Evolutionary conservation across 2,888 invertebrate species (phyloP).

Genomic region (Leptogaster cylindrica): DNA sequence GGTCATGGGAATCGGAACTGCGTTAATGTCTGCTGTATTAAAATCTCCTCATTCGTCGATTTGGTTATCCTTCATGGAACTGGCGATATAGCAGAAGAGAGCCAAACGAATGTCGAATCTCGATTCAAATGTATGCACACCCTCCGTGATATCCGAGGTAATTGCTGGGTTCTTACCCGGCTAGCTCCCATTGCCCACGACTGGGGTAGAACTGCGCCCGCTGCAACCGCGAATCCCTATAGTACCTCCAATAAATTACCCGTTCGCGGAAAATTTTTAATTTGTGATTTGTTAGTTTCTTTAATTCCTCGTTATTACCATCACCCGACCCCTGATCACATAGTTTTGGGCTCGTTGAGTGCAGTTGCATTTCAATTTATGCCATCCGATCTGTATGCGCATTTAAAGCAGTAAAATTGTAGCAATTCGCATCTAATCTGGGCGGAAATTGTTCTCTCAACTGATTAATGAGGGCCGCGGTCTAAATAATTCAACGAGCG

Average conservation of each 20-base stretch:
- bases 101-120: too few relatives aligned
- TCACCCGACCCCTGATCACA: constrained; percentile 33
- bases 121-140: constrained; percentile 38
- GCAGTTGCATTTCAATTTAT: constrained; percentile 40
- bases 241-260: constrained; percentile 23
- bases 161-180: constrained; percentile 35
- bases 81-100: too few relatives aligned
- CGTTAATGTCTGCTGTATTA: too few relatives aligned
- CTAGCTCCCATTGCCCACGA: constrained; percentile 22
- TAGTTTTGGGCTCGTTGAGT: constrained; percentile 27
- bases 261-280: constrained; percentile 30
- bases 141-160: constrained; percentile 26
- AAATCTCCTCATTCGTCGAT: too few relatives aligned
- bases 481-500: constrained; percentile 3
- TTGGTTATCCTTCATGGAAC: too few relatives aligned
- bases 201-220: constrained; percentile 2
- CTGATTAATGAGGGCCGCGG: constrained; percentile 13
- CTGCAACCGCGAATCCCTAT: constrained; percentile 22
- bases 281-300: constrained; percentile 40
- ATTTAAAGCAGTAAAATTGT: constrained; percentile 27
- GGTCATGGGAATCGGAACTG: too few relatives aligned
- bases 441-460: constrained; percentile 23
- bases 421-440: constrained; percentile 29
- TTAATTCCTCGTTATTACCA: constrained; percentile 38
- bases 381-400: constrained; percentile 35